These are phyloP conservation scores for Cromileptes altivelis DNA, from an alignment of 2,113 vertebrate species.

Conservation along the genomic window DNA sequence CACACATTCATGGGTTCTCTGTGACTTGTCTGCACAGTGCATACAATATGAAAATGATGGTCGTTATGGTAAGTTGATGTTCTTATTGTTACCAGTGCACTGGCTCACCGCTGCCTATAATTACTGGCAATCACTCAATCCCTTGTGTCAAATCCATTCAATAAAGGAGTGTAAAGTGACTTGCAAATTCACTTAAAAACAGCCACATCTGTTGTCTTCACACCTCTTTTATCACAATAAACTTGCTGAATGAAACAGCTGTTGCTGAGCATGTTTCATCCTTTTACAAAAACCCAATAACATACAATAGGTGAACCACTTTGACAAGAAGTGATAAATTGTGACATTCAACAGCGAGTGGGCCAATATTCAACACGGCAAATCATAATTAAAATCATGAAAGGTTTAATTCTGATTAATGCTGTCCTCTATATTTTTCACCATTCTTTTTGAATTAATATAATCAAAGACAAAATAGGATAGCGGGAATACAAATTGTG, in stretches of 20 bases:
- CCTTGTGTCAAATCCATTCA: slow-evolving; percentile 27
- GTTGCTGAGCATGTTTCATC: slow-evolving; percentile 8
- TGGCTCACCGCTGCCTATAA: not conserved
- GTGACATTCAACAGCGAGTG: slow-evolving; percentile 37
- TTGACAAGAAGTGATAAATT: slow-evolving; percentile 64
- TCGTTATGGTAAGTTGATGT: not conserved
- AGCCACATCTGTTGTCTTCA: slow-evolving; percentile 18
- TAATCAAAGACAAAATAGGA: slow-evolving; percentile 9
- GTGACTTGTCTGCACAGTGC: not conserved
- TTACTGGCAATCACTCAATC: slow-evolving; percentile 16
- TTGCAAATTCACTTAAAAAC: slow-evolving; percentile 23
- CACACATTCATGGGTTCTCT: not conserved
- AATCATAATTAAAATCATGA: not conserved
- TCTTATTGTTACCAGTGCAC: slow-evolving; percentile 4
- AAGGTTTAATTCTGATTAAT: slow-evolving; percentile 22
- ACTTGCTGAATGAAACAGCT: slow-evolving; percentile 28
- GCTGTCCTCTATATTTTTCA: not conserved
- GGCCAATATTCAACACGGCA: slow-evolving; percentile 15
- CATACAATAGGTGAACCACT: slow-evolving; percentile 44
- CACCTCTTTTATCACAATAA: slow-evolving; percentile 22
- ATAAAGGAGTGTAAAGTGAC: slow-evolving; percentile 45
- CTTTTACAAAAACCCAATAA: slow-evolving; percentile 9
- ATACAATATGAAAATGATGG: not conserved
- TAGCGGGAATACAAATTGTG: not conserved
- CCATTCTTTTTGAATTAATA: slow-evolving; percentile 16